These are phyloP conservation scores for Rhinophrynus dorsalis DNA, from an alignment of 2,797 vertebrate species.

Conservation along the genomic window DNA sequence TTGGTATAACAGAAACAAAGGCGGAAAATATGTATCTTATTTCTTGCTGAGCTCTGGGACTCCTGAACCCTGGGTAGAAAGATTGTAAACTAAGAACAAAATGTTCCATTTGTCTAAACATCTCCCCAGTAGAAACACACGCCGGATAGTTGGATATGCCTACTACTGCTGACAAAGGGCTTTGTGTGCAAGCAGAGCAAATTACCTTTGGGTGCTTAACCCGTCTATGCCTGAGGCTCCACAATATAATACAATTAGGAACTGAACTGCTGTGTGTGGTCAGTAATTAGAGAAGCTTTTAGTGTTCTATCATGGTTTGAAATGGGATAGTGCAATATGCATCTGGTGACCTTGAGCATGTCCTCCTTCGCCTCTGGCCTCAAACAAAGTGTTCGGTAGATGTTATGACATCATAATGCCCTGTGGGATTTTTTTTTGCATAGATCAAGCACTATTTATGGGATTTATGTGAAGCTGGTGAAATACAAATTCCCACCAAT, in stretches of 20 bases:
- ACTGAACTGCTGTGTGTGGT: not conserved
- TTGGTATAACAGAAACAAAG: constrained; percentile 4
- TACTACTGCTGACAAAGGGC: constrained; percentile 31
- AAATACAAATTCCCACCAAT: no score
- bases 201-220: constrained; percentile 27
- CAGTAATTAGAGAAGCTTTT: not conserved
- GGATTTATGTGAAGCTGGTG: no score
- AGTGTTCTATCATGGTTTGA: no score
- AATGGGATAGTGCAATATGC: no score
- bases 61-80: constrained; percentile 33
- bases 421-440: no score
- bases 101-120: constrained; percentile 49
- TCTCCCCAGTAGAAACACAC: constrained; percentile 24
- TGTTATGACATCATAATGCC: no score
- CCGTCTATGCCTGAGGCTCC: not conserved
- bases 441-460: no score
- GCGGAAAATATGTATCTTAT: constrained; percentile 36
- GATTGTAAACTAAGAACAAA: constrained; percentile 47
- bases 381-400: no score
- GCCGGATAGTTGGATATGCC: constrained; percentile 9
- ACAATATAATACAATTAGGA: not conserved
- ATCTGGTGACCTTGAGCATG: no score
- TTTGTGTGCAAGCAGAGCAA: constrained; percentile 8
- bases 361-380: no score
- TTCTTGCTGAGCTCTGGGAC: constrained; percentile 46